Conservation (phyloP, 2,797 vertebrate genomes). For the Vireo griseus region DNA sequence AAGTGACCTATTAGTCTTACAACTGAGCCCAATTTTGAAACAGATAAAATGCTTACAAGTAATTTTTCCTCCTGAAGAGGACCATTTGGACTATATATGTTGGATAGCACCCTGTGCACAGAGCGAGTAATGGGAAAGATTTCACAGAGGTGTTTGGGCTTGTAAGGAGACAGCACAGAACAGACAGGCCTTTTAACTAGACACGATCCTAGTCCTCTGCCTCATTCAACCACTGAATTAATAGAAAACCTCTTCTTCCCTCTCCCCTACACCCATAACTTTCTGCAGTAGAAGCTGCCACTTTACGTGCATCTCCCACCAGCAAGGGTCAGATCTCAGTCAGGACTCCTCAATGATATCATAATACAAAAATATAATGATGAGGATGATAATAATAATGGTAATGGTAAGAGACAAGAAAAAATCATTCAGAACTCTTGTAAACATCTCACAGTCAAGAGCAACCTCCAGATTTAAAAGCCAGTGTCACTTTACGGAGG, state of each 20-base stretch:
- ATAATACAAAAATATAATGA: not conserved
- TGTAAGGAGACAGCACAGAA: not conserved
- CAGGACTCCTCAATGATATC: not conserved
- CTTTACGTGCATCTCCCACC: not conserved
- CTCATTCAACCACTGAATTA: not conserved
- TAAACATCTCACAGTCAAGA: not conserved
- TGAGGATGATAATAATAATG: not conserved
- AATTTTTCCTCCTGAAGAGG: not conserved
- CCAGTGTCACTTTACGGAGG: not conserved
- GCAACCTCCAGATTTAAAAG: not conserved
- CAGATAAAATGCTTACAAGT: not conserved
- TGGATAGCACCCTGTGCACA: not conserved
- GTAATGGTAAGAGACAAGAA: not conserved
- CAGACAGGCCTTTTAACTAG: not conserved
- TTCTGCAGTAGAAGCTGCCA: not conserved
- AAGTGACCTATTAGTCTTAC: not conserved
- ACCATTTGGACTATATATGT: not conserved
- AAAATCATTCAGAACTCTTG: not conserved
- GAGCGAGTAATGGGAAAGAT: not conserved
- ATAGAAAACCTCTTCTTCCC: not conserved
- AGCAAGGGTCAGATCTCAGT: not conserved
- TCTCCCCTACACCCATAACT: not conserved
- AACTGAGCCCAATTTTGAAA: not conserved
- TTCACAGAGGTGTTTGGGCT: not conserved
- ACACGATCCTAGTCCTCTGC: not conserved